Conservation (phyloP, 1,140 invertebrate genomes). For the Ylistrum balloti region DNA sequence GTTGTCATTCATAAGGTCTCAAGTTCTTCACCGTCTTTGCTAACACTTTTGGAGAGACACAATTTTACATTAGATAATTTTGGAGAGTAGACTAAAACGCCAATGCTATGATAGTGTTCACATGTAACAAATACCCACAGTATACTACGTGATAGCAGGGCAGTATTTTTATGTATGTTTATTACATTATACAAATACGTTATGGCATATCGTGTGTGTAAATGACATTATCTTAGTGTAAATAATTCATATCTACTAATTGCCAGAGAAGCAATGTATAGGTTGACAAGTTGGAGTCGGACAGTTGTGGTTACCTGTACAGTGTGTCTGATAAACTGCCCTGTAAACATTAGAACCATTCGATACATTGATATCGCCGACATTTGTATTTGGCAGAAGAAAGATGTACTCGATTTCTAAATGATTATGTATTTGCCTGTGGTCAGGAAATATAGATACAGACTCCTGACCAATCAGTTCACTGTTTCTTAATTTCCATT, state of each 20-base stretch:
- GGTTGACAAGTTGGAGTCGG: background rate
- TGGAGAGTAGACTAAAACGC: too few species aligned
- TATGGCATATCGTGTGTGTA: background rate
- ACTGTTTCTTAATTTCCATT: too few species aligned
- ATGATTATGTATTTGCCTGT: background rate
- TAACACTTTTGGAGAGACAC: too few species aligned
- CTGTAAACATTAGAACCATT: background rate
- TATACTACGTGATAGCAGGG: too few species aligned
- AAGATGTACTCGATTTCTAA: background rate
- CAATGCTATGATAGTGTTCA: too few species aligned
- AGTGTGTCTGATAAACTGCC: background rate
- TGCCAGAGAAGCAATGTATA: background rate
- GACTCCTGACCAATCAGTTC: background rate
- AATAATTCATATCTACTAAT: constrained; percentile 14
- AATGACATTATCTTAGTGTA: constrained; percentile 28
- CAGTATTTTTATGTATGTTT: too few species aligned
- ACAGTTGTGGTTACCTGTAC: background rate
- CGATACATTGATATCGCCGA: background rate
- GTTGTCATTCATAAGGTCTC: too few species aligned
- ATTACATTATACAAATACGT: background rate
- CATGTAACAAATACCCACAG: too few species aligned
- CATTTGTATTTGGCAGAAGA: background rate
- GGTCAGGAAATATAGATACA: background rate
- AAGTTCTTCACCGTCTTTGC: too few species aligned
- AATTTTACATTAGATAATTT: too few species aligned